Base-by-base conservation (phyloP, 2,888 invertebrate species). In the Listrodromus nycthemerus region DNA sequence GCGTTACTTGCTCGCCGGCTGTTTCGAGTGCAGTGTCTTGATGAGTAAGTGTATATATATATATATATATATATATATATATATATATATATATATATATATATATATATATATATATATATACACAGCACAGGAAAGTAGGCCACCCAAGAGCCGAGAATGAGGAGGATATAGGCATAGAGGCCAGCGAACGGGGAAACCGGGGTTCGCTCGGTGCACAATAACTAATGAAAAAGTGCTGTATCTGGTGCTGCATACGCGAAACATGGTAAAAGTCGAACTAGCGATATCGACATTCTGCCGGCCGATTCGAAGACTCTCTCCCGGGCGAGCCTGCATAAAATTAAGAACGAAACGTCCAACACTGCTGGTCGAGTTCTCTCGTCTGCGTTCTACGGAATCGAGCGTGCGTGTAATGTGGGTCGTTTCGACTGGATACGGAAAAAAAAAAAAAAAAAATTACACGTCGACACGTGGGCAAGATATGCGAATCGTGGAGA, bases 71-170 rank as follows among this genome's bases (percentile, higher is more conserved):
- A 65, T 66, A 33, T 48, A 19, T 67, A 52, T 33, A 63, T 58
- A 37, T 37, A 37, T 37, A 37, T 37, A 8, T 37, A 37, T 37
- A 45, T 61, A 65, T 66, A 33, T 48, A 19, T 67, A 52, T 33
- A 63, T 58, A 37, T 37, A 37, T 67, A 52, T 33, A 63, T 58
- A 37, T 37, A 37, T 37, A 37, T 37, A 8, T 37, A 37, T 37
- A 45, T 61, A 65, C 67, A 33, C 52, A 19, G 82, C 81, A 74
- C 85, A 85, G 65, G 85, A 87, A 89, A 89, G 89, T 89, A 88
- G 90, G 87, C 80, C 86, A 80, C 71, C 80, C 77, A 82, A 80
- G 71, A 87, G 80, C 70, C 58, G 74, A 67, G 73, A 67, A 81
- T 74, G 66, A 84, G 69, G 70, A 67, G 65, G 71, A 65, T 45